These are phyloP conservation scores for Conger conger DNA, from an alignment of 2,113 vertebrate genomes.

Conservation along the genomic window DNA sequence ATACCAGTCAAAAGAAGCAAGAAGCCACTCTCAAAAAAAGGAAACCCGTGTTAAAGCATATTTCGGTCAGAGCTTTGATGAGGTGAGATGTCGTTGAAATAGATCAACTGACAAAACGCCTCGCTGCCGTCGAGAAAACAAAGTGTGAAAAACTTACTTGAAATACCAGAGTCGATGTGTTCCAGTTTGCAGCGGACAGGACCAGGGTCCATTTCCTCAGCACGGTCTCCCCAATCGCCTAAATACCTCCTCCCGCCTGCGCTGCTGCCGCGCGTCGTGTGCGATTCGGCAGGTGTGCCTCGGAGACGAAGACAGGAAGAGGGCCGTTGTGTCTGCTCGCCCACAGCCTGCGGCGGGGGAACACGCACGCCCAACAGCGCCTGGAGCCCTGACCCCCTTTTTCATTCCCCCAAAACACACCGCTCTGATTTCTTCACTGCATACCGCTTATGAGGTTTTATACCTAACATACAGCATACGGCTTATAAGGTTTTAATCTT, in stretches of 20 bases:
- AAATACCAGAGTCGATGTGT: conserved; percentile 22
- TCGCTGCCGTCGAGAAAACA: background rate
- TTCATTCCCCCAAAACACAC: no score
- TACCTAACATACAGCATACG: no score
- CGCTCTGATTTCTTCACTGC: no score
- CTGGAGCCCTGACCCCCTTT: background rate
- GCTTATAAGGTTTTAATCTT: no score
- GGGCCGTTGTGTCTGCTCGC: background rate
- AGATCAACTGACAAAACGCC: background rate
- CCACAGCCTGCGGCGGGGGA: no score
- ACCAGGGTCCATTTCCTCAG: conserved; percentile 24
- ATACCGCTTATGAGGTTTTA: no score
- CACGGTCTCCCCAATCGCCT: background rate
- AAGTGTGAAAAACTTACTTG: conserved; percentile 35
- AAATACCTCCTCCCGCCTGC: background rate
- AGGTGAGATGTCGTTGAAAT: background rate
- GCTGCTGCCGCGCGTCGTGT: no score
- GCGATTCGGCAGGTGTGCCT: background rate
- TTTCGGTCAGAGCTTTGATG: no score
- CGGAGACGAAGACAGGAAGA: conserved; percentile 9
- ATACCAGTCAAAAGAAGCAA: no score
- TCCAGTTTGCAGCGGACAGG: conserved; percentile 30
- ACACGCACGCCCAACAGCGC: background rate
- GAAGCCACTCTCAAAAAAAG: no score
- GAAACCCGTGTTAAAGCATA: no score